phyloP scores from a whole-genome alignment of 2,888 invertebrate genomes.

The Calephelis perditalis region DNA sequence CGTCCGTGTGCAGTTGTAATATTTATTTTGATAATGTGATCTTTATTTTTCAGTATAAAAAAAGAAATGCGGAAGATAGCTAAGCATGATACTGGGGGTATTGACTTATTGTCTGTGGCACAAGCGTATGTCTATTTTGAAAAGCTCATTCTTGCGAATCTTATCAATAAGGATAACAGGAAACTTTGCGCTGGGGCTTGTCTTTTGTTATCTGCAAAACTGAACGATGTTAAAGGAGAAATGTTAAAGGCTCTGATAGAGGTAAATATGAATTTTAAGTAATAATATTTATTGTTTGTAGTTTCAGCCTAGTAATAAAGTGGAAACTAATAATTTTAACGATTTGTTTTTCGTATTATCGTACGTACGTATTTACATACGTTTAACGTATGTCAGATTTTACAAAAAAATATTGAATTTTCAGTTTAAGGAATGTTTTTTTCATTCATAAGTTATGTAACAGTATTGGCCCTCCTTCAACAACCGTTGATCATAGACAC shows the following conservation, averaged over 20 bases:
- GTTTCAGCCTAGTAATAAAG: too few relatives aligned
- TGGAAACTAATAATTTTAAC: too few relatives aligned
- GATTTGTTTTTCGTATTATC: too few relatives aligned
- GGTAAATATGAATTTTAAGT: conserved; percentile 63
- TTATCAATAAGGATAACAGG: conserved; percentile 96
- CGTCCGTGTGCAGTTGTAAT: too few relatives aligned
- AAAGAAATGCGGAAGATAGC: conserved; percentile 96
- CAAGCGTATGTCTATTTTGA: conserved; percentile 99
- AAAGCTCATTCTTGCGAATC: conserved; percentile 92
- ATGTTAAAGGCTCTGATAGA: conserved; percentile 91
- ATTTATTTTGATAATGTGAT: background rate
- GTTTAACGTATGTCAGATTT: too few relatives aligned
- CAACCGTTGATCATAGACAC: too few relatives aligned
- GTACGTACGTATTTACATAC: too few relatives aligned
- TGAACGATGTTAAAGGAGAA: conserved; percentile 97
- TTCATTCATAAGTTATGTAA: too few relatives aligned
- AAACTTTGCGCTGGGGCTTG: conserved; percentile 98
- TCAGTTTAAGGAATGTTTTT: too few relatives aligned
- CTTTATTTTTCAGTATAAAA: conserved; percentile 84
- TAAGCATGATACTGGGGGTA: conserved; percentile 86
- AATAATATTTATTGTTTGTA: too few relatives aligned
- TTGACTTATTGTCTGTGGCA: conserved; percentile 94
- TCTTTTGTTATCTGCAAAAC: conserved; percentile 94
- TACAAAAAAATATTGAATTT: too few relatives aligned
- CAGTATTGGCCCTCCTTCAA: too few relatives aligned